Percentiles rank a stretch among this genome's conserved stretches.
Evolutionary conservation across 2,797 vertebrate genomes (phyloP).

Genomic region (Periparus ater): DNA sequence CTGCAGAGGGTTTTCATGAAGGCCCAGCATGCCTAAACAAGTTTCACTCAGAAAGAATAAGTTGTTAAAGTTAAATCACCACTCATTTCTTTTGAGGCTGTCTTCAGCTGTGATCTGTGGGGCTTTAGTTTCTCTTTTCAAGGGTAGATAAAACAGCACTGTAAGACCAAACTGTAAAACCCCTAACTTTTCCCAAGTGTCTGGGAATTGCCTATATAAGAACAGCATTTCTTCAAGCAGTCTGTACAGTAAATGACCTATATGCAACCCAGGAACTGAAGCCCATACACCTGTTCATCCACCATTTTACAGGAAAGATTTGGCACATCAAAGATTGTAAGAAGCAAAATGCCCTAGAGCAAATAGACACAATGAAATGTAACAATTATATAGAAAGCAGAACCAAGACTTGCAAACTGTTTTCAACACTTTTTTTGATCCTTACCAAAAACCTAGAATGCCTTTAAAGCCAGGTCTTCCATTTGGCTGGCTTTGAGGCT

Average conservation of each 20-base stretch:
- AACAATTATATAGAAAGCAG: neutral
- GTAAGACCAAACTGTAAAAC: neutral
- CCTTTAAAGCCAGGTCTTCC: neutral
- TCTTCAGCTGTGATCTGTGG: constrained; percentile 58
- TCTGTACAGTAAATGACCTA: neutral
- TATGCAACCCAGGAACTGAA: neutral
- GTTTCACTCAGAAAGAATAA: constrained; percentile 64
- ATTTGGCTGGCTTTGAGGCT: neutral
- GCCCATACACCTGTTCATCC: neutral
- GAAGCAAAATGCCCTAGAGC: neutral
- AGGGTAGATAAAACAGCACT: neutral
- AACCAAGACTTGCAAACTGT: neutral
- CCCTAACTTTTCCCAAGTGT: neutral
- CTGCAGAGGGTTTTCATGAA: constrained; percentile 58
- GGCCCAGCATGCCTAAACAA: constrained; percentile 59
- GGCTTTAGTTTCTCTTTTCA: constrained; percentile 30
- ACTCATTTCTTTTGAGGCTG: constrained; percentile 45
- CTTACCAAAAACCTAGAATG: neutral
- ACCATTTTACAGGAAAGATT: neutral
- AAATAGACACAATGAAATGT: neutral
- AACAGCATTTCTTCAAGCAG: neutral
- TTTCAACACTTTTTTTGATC: neutral
- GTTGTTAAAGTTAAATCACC: constrained; percentile 58
- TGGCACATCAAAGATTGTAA: neutral
- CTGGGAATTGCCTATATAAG: neutral